Evolutionary conservation across 2,113 vertebrate genomes (phyloP).

Genomic region (Podarcis cretensis): DNA sequence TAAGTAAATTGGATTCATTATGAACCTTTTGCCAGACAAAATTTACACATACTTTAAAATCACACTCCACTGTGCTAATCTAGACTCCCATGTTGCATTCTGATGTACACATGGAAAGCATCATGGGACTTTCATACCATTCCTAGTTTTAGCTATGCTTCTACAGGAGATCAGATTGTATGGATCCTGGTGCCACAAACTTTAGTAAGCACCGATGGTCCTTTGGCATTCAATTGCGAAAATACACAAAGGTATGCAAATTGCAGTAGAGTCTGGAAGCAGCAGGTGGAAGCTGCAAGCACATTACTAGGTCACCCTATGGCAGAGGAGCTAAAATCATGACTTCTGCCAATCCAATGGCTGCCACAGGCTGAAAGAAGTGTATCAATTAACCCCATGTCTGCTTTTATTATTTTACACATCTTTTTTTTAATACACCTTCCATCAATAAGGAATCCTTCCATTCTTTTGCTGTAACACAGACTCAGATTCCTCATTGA

Average conservation of each 20-base stretch:
- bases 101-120: background rate
- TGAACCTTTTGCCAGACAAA: fast-evolving
- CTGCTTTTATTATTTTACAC: background rate
- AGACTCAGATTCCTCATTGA: background rate
- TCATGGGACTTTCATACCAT: background rate
- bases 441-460: background rate
- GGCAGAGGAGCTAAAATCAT: background rate
- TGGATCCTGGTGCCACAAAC: background rate
- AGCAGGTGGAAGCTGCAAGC: background rate
- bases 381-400: background rate
- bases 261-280: background rate
- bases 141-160: background rate
- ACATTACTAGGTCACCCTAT: background rate
- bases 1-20: background rate
- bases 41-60: background rate
- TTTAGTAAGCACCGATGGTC: background rate
- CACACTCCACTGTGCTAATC: background rate
- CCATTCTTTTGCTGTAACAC: background rate
- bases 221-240: background rate
- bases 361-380: background rate
- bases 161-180: background rate
- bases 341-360: no score
- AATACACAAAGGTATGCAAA: background rate
- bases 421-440: no score
- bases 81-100: background rate